Evolutionary conservation across 2,797 vertebrate species (phyloP), one percentile per base, ranked within the genome.

Genomic region (Apogon hyalosoma): DNA sequence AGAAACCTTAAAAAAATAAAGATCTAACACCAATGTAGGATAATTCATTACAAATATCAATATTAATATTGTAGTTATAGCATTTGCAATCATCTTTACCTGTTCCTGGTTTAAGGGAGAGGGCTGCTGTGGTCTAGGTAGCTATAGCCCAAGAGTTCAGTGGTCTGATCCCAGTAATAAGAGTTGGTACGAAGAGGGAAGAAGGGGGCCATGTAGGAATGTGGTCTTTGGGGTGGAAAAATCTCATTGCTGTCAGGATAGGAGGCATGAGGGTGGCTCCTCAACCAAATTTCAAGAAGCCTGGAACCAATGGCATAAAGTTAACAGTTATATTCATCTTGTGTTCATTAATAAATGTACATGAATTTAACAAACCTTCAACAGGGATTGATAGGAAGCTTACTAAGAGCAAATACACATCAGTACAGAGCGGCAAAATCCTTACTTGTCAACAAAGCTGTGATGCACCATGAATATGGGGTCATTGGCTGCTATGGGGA

Each of bases 401-500:
- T 8, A 50, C 16, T 5, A 59, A 1, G 6, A 24, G 15, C 15
- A 7, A 41, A 38, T 33, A 7, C 49, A 10, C 9, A 14, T 14
- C 7, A 3, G n/a, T 12, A 33, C 19, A 28, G 31, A 7, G 7
- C 31, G 2, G 31, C 5, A 14, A 3, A 14, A 4, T 4, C 43
- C 60, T 8, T 50, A 85, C 83, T 80, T 84, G 77, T 84, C 77
- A 36, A 80, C 14, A 13, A 80, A 78, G 58, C 59, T 60, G 59
- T 80, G 83, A 42, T 80, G 83, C 1, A 85, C 3, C 59, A 80
- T 63, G 63, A 80, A 85, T 45, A 85, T 55, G 3, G 77, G 80
- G 41, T 83, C 83, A 21, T 85, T 80, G 45, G 76, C 70, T 36
- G 83, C 51, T 28, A 28, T 67, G 1, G 53, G 19, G 3, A 83